Evolutionary conservation across 35 echinoderm and acorn worm genomes (phyloP), one percentile per base, ranked within the genome.

Genomic region (Heliocidaris erythrogramma): DNA sequence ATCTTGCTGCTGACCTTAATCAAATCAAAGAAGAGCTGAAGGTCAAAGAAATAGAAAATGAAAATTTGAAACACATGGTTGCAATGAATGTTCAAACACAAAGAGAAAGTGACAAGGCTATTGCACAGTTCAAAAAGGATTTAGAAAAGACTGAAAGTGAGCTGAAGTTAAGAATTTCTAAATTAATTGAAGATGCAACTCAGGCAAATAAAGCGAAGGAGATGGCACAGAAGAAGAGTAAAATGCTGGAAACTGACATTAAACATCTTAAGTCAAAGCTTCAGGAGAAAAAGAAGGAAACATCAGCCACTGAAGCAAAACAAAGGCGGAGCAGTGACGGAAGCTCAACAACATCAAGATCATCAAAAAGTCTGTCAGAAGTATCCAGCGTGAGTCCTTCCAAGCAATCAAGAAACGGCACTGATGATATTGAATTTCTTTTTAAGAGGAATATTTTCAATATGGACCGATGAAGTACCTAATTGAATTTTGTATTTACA

Each of bases 191-290:
- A 47, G 90, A 93, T 17, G 93, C 95, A 56, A 18, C 84, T 48
- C 90, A 94, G 30, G 61, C 94, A 11, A 94, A 35, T 27, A 94
- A 93, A 86, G 85, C 35, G 11, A 96, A 94, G 32, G 95, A 97
- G 48, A 95, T 30, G 52, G 59, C 95, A 48, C 69, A 93, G 50
- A 84, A 94, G 47, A 96, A 94, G 84, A 96, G 95, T 87, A 95
- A 95, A n/a, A 94, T 85, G 16, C 93, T 97, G 47, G 97, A 97
- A 94, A 49, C 35, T 32, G 94, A 97, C 53, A 31, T 97, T 9
- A 95, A 86, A 86, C 18, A 94, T 47, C 78, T 95, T 17, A 97
- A 94, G 30, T 94, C 18, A 32, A 29, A 52, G 78, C 42, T 50
- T 31, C 61, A 85, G 59, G 49, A 85, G 31, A 85, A 85, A 71